Evolutionary conservation across 1,140 invertebrate genomes (phyloP).

Genomic region (Drosophila lacteicornis): DNA sequence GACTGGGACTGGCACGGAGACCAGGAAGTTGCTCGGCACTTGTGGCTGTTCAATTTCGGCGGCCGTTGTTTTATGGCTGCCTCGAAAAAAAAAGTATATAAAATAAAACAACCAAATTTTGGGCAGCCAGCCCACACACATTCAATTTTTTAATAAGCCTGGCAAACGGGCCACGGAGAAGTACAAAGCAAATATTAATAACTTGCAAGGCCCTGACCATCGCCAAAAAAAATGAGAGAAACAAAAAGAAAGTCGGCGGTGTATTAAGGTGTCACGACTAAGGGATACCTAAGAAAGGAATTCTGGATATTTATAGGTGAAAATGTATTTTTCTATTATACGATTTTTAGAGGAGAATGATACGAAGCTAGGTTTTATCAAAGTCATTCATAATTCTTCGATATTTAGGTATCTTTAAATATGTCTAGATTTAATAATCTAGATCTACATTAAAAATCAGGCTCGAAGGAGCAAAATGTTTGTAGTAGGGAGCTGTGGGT

Average conservation of each 20-base stretch:
- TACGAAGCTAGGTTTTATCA: no score
- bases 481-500: no score
- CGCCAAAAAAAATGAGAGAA: constrained; percentile 35
- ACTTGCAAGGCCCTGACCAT: constrained; percentile 76
- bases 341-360: no score
- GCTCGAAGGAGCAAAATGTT: no score
- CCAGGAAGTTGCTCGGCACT: constrained; percentile 38
- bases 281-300: constrained; percentile 9
- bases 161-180: constrained; percentile 54
- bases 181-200: constrained; percentile 83
- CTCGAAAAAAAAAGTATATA: constrained; percentile 6
- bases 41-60: constrained; percentile 74
- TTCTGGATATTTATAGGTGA: no score
- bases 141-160: constrained; percentile 76
- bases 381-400: no score
- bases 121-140: constrained; percentile 55
- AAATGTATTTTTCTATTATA: background rate
- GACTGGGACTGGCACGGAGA: background rate
- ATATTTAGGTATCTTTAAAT: background rate
- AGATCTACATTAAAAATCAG: no score
- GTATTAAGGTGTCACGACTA: background rate
- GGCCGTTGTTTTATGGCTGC: constrained; percentile 73
- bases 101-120: constrained; percentile 41
- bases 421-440: background rate
- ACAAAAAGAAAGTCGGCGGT: constrained; percentile 17